These are phyloP conservation scores for Sinodicranocentrus sp. DNA, from an alignment of 2,888 invertebrate species.

Conservation along the genomic window DNA sequence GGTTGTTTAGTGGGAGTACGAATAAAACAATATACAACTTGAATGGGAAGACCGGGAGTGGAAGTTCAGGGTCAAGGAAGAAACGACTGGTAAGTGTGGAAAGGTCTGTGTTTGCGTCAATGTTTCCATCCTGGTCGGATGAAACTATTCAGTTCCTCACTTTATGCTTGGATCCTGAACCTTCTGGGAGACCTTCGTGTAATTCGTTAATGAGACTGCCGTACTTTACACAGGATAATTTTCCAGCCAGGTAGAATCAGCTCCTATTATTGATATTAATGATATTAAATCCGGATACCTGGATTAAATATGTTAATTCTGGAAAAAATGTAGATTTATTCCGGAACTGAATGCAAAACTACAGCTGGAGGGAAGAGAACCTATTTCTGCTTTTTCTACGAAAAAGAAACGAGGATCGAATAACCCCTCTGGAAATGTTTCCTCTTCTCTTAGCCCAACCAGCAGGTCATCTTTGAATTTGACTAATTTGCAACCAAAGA, in stretches of 20 bases:
- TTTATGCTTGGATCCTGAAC: slow-evolving; percentile 75
- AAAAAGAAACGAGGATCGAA: slow-evolving; percentile 63
- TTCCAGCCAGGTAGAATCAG: slow-evolving; percentile 78
- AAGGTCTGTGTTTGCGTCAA: slow-evolving; percentile 72
- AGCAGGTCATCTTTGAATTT: slow-evolving; percentile 28
- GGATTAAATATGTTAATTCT: slow-evolving; percentile 7
- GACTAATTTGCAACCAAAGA: slow-evolving; percentile 48
- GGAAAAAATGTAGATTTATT: slow-evolving; percentile 68
- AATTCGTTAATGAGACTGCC: slow-evolving; percentile 83
- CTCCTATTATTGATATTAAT: slow-evolving; percentile 1
- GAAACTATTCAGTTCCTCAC: slow-evolving; percentile 75
- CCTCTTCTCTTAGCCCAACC: slow-evolving; percentile 67
- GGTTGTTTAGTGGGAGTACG: slow-evolving; percentile 38
- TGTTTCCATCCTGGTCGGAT: slow-evolving; percentile 76
- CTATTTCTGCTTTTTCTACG: slow-evolving; percentile 72
- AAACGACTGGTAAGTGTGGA: slow-evolving; percentile 56
- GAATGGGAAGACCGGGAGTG: slow-evolving; percentile 40
- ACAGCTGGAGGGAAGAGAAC: slow-evolving; percentile 73
- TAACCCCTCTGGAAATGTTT: slow-evolving; percentile 66
- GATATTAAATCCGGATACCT: slow-evolving; percentile 12
- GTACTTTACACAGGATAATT: slow-evolving; percentile 84
- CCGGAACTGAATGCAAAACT: slow-evolving; percentile 73
- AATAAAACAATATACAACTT: slow-evolving; percentile 32
- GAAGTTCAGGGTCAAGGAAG: slow-evolving; percentile 57
- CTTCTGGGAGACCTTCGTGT: slow-evolving; percentile 81